Conservation (phyloP, 2,888 invertebrate genomes). For the Synanthedon myopaeformis region DNA sequence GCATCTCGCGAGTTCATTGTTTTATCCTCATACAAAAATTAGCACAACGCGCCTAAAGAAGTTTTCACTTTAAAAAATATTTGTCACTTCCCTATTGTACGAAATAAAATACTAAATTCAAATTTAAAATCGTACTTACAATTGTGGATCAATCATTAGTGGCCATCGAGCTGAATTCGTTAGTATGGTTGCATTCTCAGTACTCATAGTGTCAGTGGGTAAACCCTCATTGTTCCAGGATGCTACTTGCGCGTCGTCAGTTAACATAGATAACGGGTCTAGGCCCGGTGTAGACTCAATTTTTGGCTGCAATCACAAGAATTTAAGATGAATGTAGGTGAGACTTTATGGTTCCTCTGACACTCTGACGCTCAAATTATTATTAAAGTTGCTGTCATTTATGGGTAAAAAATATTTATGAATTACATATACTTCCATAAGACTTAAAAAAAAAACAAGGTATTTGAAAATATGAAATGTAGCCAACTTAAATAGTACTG, state of each 20-base stretch:
- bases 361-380: neutral
- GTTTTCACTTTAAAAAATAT: no score
- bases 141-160: slow-evolving; percentile 93
- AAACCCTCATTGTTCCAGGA: slow-evolving; percentile 95
- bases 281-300: slow-evolving; percentile 84
- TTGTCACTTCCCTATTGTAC: no score
- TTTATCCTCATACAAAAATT: no score
- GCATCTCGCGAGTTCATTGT: no score
- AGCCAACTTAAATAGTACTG: no score
- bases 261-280: slow-evolving; percentile 87
- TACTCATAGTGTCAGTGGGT: slow-evolving; percentile 93
- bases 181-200: slow-evolving; percentile 94
- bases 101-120: no score
- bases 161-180: slow-evolving; percentile 93
- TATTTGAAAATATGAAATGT: no score
- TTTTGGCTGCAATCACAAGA: slow-evolving; percentile 60
- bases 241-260: slow-evolving; percentile 93
- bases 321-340: neutral
- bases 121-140: slow-evolving; percentile 41
- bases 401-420: no score
- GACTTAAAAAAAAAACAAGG: no score
- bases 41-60: no score
- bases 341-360: neutral
- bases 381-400: no score
- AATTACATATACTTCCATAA: no score